Evolutionary conservation across 2,797 vertebrate genomes (phyloP), one percentile per base, ranked within the genome.

Genomic region (Smutsia gigantea): DNA sequence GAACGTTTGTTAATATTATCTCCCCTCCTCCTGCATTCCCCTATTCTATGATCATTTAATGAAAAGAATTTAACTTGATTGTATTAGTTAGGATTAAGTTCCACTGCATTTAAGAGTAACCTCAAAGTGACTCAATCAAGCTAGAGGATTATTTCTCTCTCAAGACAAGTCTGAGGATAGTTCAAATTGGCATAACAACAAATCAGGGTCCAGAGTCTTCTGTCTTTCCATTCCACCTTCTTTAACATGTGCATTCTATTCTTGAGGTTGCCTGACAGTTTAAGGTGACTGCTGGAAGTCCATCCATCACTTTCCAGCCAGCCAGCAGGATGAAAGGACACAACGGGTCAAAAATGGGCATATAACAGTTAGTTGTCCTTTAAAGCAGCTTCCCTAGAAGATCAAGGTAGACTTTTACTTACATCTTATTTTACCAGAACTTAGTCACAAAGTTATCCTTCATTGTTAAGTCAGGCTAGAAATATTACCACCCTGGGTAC

Each of bases 1-100:
- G 14, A 86, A 63, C 57, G 23, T 74, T 90, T 51, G 49, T 81
- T 82, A 66, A 93, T 77, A 69, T 85, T 88, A 82, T 78, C 6
- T 37, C 6, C 7, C 19, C 4, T 3, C 15, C 4, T 21, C 5
- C 14, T 7, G 11, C 7, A 39, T 8, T 31, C 63, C 1, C 27
- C 23, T 46, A 10, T 12, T 46, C 46, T 46, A 66, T 59, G 25
- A 79, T 90, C n/a, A 42, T 61, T 59, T 88, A 93, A 77, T 42
- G 51, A 85, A 90, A 92, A 77, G 4, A 88, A 42, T 78, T 78
- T 84, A 69, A 61, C 25, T 69, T 0, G 0, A 34, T 68, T 27
- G 0, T 84, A 57, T 59, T 18, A 79, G 15, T 64, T 79, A 59
- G 12, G 12, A 49, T 97, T 93, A 92, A 8, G 12, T 90, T 75